These are phyloP conservation scores for Trachelus iudaicus DNA, from an alignment of 2,888 invertebrate species.

Conservation along the genomic window DNA sequence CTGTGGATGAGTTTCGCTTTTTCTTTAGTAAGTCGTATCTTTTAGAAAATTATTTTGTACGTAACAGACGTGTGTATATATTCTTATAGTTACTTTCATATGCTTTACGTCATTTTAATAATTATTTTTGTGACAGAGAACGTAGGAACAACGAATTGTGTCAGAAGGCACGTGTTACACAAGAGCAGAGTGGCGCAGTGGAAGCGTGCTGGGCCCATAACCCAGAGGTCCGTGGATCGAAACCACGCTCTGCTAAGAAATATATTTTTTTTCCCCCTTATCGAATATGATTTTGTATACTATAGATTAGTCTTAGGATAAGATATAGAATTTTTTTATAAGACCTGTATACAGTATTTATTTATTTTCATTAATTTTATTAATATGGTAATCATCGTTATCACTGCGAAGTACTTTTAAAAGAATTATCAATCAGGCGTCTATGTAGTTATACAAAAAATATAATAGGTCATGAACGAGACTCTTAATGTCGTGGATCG, in stretches of 20 bases:
- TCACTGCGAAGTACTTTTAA: neutral
- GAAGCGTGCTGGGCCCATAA: conserved; percentile 68
- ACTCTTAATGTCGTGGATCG: neutral
- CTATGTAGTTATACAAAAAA: neutral
- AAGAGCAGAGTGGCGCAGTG: conserved; percentile 67
- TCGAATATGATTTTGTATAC: neutral
- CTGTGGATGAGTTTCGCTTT: neutral
- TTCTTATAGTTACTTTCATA: neutral
- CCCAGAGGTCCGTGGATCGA: conserved; percentile 66
- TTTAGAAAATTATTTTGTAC: too few species aligned
- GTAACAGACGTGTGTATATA: too few species aligned
- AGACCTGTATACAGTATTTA: neutral
- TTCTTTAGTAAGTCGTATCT: neutral
- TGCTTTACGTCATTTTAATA: neutral
- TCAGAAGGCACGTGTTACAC: neutral
- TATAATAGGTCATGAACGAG: neutral
- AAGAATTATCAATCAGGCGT: neutral
- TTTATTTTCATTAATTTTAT: neutral
- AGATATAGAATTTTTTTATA: neutral
- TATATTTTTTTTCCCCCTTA: neutral
- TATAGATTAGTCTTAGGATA: neutral
- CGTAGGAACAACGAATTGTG: neutral
- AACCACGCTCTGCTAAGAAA: conserved; percentile 50
- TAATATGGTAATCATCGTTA: neutral
- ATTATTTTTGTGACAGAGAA: neutral